phyloP scores from a whole-genome alignment of 2,113 vertebrate species.

The Hystrix cristata region DNA sequence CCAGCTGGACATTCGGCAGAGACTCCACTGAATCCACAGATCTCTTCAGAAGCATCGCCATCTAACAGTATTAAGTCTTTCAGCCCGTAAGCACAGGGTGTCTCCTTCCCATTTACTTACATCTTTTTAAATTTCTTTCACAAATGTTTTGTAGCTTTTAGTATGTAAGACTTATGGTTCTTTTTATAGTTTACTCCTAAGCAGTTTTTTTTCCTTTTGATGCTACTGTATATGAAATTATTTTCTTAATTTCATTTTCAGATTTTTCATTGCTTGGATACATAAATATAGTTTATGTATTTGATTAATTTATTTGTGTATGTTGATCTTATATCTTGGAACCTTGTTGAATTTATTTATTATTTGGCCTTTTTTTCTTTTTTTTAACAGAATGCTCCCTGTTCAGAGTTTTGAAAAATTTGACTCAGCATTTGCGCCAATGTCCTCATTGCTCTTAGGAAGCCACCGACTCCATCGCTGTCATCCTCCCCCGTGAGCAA shows the following conservation, averaged over 20 bases:
- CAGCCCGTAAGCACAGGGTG: neutral
- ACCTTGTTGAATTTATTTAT: neutral
- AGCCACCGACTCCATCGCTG: neutral
- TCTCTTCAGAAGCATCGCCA: neutral
- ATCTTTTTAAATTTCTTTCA: neutral
- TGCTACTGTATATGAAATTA: slow-evolving; percentile 3
- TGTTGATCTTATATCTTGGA: neutral
- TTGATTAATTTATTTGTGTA: neutral
- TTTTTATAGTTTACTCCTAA: slow-evolving; percentile 1
- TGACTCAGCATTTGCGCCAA: neutral
- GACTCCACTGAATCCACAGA: neutral
- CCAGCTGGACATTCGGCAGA: neutral
- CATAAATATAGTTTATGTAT: neutral
- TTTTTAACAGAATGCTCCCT: neutral
- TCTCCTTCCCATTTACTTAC: neutral
- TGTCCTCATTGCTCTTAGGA: neutral
- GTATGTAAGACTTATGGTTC: neutral
- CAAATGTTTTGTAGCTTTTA: neutral
- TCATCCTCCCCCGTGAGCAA: neutral
- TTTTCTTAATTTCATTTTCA: slow-evolving; percentile 47
- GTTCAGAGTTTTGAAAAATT: neutral
- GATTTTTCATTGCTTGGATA: neutral
- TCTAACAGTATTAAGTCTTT: neutral
- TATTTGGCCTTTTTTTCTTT: neutral
- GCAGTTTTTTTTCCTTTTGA: neutral